A percentile compares a stretch with the other conserved stretches of the same genome.
Evolutionary conservation across 2,797 vertebrate genomes (phyloP).

Genomic region (Argya squamiceps): DNA sequence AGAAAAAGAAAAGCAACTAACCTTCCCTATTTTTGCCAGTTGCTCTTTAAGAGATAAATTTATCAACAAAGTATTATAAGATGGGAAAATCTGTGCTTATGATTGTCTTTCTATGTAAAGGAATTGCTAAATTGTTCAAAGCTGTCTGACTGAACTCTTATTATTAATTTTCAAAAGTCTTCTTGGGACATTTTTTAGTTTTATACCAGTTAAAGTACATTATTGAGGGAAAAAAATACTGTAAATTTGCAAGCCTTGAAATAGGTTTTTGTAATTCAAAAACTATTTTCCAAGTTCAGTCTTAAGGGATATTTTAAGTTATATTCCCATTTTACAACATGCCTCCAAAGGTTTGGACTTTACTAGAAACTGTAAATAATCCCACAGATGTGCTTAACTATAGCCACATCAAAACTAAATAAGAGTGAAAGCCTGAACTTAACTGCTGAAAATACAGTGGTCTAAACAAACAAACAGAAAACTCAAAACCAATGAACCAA

Average conservation of each 20-base stretch:
- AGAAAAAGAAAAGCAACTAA: background rate
- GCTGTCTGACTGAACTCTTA: background rate
- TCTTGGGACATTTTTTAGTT: background rate
- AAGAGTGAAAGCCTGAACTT: background rate
- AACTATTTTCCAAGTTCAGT: background rate
- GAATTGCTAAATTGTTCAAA: background rate
- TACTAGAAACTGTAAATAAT: constrained; percentile 9
- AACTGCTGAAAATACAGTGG: background rate
- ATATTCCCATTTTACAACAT: background rate
- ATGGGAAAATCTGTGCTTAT: background rate
- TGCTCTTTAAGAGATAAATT: background rate
- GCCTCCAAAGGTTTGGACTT: background rate
- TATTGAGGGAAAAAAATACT: background rate
- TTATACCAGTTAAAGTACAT: background rate
- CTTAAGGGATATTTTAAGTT: background rate
- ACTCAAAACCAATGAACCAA: background rate
- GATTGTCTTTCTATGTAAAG: background rate
- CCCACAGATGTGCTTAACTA: background rate
- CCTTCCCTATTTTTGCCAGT: background rate
- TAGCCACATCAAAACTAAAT: background rate
- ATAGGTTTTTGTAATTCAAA: background rate
- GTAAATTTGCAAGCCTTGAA: background rate
- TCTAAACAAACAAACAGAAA: background rate
- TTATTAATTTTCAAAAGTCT: background rate
- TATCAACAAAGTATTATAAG: background rate